Evolutionary conservation across 2,888 invertebrate genomes (phyloP), one percentile per base, ranked within the genome.

Genomic region (Digitonthophagus gazella): DNA sequence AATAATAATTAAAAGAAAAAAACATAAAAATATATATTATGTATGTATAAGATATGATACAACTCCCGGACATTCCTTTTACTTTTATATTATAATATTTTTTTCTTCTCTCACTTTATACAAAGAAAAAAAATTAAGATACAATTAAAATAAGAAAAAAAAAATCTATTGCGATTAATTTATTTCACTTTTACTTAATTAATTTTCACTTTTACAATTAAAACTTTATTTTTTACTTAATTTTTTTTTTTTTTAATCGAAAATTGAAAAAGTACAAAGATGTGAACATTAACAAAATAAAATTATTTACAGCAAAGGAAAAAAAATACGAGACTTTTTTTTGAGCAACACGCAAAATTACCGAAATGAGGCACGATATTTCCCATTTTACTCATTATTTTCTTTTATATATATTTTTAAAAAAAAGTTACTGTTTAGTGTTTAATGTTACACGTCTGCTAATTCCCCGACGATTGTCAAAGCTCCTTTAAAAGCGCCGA

Each of bases 401-500:
- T n/a, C n/a, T n/a, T n/a, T n/a, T n/a, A n/a, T n/a, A n/a, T n/a
- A n/a, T 44, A 44, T 44, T 44, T 44, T 5, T 44, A 6, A 44
- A 8, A 44, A 44, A 44, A 44, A 61, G 54, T 63, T 64, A n/a
- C 18, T 65, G 64, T 44, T 63, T 19, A 69, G 56, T 44, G 56
- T 22, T 28, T 64, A 55, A 19, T 54, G 64, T 54, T 65, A 55
- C 64, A 69, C 67, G 65, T 71, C 67, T 57, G 71, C 57, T 64
- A 71, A 67, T 72, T 69, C 16, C 73, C 72, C 64, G 74, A 67
- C 73, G 76, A 76, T 76, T 82, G 89, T 93, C 91, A 95, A 85
- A 95, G 92, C 81, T 96, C 95, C 84, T 96, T 96, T 64, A 96
- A 87, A 58, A 96, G 86, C 58, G 95, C 91, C 15, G 95, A 95